phyloP scores from a whole-genome alignment of 2,797 vertebrate species.

The Cossypha polioptera region DNA sequence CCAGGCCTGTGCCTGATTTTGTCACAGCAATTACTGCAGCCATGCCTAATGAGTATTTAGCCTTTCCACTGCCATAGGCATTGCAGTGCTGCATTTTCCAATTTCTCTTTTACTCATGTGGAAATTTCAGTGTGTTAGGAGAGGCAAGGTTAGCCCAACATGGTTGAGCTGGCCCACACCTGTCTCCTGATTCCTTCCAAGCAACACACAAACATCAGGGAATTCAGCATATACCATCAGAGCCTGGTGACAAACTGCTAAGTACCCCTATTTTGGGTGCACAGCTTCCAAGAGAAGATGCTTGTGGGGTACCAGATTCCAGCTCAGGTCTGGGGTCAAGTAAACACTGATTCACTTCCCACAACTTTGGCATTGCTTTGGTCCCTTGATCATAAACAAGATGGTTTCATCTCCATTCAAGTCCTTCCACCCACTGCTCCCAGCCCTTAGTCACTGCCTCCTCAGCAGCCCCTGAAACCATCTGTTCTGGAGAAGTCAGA shows the following conservation, averaged over 20 bases:
- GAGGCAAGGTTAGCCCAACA: neutral
- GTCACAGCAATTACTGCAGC: neutral
- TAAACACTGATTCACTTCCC: neutral
- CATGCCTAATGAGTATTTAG: neutral
- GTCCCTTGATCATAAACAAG: neutral
- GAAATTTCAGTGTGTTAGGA: neutral
- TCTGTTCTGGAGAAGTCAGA: constrained; percentile 47
- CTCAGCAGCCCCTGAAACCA: constrained; percentile 34
- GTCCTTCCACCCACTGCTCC: constrained; percentile 23
- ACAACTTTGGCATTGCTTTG: neutral
- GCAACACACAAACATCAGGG: neutral
- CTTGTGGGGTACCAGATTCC: neutral
- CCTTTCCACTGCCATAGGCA: neutral
- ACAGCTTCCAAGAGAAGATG: neutral
- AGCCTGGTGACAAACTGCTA: neutral
- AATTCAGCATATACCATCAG: neutral
- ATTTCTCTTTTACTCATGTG: neutral
- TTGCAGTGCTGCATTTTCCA: neutral
- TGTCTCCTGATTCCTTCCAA: neutral
- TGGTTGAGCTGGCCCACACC: neutral
- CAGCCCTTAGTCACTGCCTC: constrained; percentile 27
- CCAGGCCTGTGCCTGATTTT: neutral
- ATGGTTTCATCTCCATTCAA: constrained; percentile 1
- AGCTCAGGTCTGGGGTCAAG: neutral
- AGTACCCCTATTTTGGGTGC: neutral